phyloP scores from a whole-genome alignment of 2,888 invertebrate species.

The Lutraria lutraria region DNA sequence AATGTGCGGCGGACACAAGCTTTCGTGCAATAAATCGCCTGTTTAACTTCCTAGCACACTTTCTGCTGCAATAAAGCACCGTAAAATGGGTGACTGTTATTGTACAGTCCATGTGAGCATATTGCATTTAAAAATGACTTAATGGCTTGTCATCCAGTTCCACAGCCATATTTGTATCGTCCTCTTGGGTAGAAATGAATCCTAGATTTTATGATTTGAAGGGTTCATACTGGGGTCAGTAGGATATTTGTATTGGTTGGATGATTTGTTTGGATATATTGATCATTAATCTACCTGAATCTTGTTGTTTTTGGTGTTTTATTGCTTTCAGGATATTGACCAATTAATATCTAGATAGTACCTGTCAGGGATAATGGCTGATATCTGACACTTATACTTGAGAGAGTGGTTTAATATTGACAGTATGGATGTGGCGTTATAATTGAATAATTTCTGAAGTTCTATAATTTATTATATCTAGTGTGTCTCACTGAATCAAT shows the following conservation, averaged over 20 bases:
- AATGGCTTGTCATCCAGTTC: neutral
- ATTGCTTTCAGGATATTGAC: neutral
- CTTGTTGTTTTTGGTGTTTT: conserved; percentile 24
- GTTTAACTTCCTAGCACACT: conserved; percentile 1
- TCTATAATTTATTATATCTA: neutral
- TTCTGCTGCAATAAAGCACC: neutral
- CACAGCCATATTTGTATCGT: neutral
- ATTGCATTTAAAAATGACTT: neutral
- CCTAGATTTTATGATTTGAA: conserved; percentile 22
- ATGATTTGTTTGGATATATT: neutral
- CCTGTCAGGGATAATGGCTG: conserved; percentile 2
- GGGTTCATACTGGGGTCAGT: conserved; percentile 15
- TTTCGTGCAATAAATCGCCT: neutral
- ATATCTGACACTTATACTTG: neutral
- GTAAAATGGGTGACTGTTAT: neutral
- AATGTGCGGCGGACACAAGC: neutral
- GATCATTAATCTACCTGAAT: neutral
- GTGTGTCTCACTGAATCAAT: neutral
- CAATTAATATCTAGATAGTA: conserved; percentile 14
- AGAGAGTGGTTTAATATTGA: neutral
- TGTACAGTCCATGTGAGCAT: neutral
- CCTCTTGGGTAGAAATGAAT: neutral
- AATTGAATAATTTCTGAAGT: neutral
- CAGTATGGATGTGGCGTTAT: neutral
- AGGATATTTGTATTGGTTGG: too few species aligned